These are phyloP conservation scores for Anableps anableps DNA, from an alignment of 2,797 vertebrate species.

Conservation along the genomic window DNA sequence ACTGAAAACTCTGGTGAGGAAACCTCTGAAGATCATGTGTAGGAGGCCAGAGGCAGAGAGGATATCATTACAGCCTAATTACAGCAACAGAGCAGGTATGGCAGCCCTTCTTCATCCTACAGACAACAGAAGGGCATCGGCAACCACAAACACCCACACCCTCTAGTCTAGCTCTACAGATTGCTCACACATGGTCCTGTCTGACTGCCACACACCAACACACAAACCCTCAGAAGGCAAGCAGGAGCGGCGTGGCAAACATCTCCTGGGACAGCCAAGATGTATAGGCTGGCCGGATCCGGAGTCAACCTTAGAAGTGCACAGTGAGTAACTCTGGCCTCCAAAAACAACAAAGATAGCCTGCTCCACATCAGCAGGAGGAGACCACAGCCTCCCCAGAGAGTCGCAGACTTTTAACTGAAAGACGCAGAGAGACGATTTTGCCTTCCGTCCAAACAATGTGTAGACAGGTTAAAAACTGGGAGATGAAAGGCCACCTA, in stretches of 20 bases:
- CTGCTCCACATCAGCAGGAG: not conserved
- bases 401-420: not conserved
- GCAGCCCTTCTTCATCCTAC: constrained; percentile 11
- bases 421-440: not conserved
- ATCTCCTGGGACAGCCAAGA: constrained; percentile 44
- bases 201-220: constrained; percentile 52
- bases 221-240: constrained; percentile 52
- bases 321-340: constrained; percentile 26
- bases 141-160: constrained; percentile 28
- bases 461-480: not conserved
- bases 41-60: constrained; percentile 26
- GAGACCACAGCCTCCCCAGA: not conserved
- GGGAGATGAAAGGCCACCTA: too few relatives aligned
- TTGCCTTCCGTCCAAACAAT: not conserved
- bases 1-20: not conserved
- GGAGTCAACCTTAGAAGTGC: not conserved
- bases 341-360: constrained; percentile 33
- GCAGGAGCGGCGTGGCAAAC: constrained; percentile 41
- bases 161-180: constrained; percentile 54
- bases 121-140: constrained; percentile 32
- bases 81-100: constrained; percentile 50
- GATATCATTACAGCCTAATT: constrained; percentile 61
- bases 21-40: constrained; percentile 31
- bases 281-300: constrained; percentile 42
- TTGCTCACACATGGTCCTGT: constrained; percentile 73